A percentile compares a stretch with the other conserved stretches of the same genome.
These are phyloP conservation scores for Selene dorsalis DNA, from an alignment of 2,797 vertebrate genomes.

Conservation along the genomic window DNA sequence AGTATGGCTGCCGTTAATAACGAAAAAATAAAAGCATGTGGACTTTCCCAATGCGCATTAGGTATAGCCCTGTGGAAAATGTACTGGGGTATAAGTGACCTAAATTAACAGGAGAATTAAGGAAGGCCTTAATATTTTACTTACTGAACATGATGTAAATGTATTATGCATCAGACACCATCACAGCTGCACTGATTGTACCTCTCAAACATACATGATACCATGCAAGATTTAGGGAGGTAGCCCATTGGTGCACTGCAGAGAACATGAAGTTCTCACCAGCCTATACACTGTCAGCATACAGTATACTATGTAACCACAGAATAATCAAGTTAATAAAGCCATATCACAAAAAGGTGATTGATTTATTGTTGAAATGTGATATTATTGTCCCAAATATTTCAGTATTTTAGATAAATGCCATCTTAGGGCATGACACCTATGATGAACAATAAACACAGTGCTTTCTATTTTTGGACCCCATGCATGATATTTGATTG, in stretches of 20 bases:
- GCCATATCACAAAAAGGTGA: not conserved
- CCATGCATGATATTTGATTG: not conserved
- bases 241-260: not conserved
- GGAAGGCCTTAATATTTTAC: slow-evolving; percentile 8
- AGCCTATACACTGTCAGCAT: not conserved
- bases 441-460: not conserved
- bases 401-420: not conserved
- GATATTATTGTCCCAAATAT: no score
- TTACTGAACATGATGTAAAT: not conserved
- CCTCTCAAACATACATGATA: not conserved
- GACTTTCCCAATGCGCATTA: not conserved
- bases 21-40: not conserved
- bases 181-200: not conserved
- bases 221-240: not conserved
- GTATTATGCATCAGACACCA: not conserved
- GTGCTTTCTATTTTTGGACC: not conserved
- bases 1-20: not conserved
- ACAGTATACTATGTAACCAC: not conserved
- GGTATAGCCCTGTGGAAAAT: not conserved
- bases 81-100: not conserved
- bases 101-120: not conserved
- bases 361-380: not conserved
- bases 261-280: slow-evolving; percentile 24
- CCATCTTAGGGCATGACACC: slow-evolving; percentile 4
- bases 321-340: not conserved